These are phyloP conservation scores for Pteronotus mesoamericanus DNA, from an alignment of 2,797 vertebrate species.

Conservation along the genomic window DNA sequence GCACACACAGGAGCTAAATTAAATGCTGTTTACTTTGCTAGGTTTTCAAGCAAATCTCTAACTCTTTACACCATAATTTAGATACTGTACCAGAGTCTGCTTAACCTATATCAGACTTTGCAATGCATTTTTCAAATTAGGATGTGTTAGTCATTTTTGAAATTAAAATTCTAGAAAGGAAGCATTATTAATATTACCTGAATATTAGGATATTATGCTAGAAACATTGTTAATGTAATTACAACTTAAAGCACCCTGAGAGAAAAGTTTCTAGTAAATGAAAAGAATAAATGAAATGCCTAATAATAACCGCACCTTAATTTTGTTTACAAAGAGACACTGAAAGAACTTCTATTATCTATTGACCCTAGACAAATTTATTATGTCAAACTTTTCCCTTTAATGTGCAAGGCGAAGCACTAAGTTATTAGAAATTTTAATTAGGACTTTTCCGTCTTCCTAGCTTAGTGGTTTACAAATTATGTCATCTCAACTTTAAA, in stretches of 20 bases:
- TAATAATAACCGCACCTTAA: neutral
- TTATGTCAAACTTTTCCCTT: constrained; percentile 9
- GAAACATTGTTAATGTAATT: neutral
- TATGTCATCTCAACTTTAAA: neutral
- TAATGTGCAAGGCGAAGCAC: neutral
- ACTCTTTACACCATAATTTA: neutral
- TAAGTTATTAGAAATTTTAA: constrained; percentile 3
- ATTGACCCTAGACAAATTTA: neutral
- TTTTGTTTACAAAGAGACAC: neutral
- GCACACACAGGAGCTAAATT: neutral
- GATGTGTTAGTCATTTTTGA: neutral
- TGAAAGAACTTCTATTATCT: neutral
- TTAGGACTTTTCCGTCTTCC: neutral
- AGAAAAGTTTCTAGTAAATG: neutral
- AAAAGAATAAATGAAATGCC: neutral
- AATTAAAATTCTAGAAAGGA: constrained; percentile 31
- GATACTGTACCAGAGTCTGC: neutral
- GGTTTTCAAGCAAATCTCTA: neutral
- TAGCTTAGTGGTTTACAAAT: neutral
- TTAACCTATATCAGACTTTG: neutral
- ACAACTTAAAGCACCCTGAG: neutral
- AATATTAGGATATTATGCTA: neutral
- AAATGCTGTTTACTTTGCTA: neutral
- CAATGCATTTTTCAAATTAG: neutral
- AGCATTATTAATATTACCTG: neutral